phyloP scores from a whole-genome alignment of 2,113 vertebrate species.

The Cairina moschata region DNA sequence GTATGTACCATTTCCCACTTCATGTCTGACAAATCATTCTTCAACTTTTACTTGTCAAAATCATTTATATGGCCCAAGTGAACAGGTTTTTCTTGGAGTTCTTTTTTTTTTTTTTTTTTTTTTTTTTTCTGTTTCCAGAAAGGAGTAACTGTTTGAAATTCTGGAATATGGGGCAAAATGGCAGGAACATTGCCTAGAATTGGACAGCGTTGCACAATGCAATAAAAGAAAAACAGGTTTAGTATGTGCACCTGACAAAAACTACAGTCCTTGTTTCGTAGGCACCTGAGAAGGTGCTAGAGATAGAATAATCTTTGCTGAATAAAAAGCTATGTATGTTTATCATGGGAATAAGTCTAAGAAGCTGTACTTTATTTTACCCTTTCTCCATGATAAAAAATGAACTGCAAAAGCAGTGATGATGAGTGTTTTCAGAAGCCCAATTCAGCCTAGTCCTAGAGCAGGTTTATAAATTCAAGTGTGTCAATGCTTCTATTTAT shows the following conservation, averaged over 20 bases:
- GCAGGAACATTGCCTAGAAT: not conserved
- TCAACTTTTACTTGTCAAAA: not conserved
- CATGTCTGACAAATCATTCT: too few species aligned
- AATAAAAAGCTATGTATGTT: rapidly evolving
- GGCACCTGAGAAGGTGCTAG: not conserved
- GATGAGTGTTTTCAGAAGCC: not conserved
- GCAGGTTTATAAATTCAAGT: not conserved
- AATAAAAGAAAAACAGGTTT: not conserved
- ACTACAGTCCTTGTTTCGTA: not conserved
- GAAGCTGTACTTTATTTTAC: not conserved
- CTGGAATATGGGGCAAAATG: not conserved
- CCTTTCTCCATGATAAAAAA: not conserved
- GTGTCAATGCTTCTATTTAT: rapidly evolving
- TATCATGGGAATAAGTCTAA: not conserved
- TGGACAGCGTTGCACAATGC: not conserved
- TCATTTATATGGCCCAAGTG: not conserved
- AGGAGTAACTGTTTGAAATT: not conserved
- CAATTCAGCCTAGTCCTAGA: not conserved
- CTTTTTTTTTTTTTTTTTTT: not conserved
- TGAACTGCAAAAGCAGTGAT: not conserved
- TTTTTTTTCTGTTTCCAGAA: not conserved
- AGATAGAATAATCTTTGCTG: not conserved
- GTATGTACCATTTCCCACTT: too few species aligned
- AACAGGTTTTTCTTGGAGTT: not conserved
- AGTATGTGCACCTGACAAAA: not conserved